Percentiles rank a stretch among this genome's conserved stretches.
Conservation (phyloP, 2,797 vertebrate genomes). For the Spea hammondii region DNA sequence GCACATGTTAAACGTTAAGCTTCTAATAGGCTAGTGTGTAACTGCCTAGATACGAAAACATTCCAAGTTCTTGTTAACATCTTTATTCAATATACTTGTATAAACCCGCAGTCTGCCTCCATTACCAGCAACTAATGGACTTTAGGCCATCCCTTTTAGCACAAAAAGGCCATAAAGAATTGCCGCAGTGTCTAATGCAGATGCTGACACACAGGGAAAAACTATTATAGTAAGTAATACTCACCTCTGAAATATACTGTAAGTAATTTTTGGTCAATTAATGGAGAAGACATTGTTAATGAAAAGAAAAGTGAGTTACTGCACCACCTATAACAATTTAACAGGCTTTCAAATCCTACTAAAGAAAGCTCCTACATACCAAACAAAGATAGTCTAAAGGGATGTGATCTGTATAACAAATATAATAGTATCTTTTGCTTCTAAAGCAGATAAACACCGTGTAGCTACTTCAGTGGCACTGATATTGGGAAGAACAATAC, state of each 20-base stretch:
- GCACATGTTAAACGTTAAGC: no score
- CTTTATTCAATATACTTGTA: not conserved
- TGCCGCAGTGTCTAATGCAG: not conserved
- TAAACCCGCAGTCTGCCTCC: not conserved
- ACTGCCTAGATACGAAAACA: not conserved
- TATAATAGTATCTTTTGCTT: not conserved
- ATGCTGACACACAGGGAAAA: not conserved
- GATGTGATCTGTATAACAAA: slow-evolving; percentile 3
- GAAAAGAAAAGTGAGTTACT: no score
- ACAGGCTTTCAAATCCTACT: not conserved
- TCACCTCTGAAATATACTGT: no score
- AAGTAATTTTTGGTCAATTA: no score
- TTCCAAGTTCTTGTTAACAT: not conserved
- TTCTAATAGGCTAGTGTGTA: not conserved
- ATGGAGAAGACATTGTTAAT: no score
- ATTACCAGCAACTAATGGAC: not conserved
- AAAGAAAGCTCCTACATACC: not conserved
- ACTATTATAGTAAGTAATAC: no score
- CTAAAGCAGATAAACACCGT: slow-evolving; percentile 2
- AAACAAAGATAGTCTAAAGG: not conserved
- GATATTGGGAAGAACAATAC: not conserved
- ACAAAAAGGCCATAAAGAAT: not conserved
- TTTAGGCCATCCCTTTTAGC: slow-evolving; percentile 11
- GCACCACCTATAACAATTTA: not conserved
- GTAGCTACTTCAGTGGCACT: not conserved